Evolutionary conservation across 2,797 vertebrate genomes (phyloP).

Genomic region (Coranthus polyacanthus): DNA sequence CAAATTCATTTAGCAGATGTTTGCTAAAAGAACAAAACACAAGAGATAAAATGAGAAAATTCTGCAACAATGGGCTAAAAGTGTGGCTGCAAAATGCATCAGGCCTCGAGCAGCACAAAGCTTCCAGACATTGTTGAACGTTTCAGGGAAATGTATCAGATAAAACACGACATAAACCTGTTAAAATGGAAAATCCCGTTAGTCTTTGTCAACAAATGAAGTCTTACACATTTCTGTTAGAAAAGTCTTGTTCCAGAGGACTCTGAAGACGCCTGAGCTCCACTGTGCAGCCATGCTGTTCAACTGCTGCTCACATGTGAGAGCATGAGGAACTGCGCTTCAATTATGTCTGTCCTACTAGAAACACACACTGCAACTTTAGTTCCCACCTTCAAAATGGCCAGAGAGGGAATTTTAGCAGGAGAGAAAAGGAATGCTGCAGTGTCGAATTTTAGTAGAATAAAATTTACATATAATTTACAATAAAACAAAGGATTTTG

Average conservation of each 20-base stretch:
- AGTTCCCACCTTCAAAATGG: constrained; percentile 67
- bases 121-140: neutral
- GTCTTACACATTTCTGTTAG: constrained; percentile 47
- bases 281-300: constrained; percentile 45
- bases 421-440: neutral
- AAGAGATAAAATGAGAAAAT: no score
- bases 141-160: neutral
- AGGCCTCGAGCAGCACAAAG: constrained; percentile 1
- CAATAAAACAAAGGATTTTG: no score
- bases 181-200: neutral
- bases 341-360: constrained; percentile 37
- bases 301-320: constrained; percentile 46
- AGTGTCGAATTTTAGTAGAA: neutral
- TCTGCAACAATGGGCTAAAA: neutral
- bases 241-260: constrained; percentile 6
- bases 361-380: constrained; percentile 40
- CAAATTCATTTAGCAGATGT: neutral
- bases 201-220: neutral
- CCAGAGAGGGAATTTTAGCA: neutral
- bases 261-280: neutral
- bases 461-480: no score
- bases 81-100: neutral
- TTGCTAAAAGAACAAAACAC: neutral
- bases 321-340: constrained; percentile 23
- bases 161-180: neutral